Conservation (phyloP, 2,888 invertebrate species). For the Lasioglossum zephyrum region DNA sequence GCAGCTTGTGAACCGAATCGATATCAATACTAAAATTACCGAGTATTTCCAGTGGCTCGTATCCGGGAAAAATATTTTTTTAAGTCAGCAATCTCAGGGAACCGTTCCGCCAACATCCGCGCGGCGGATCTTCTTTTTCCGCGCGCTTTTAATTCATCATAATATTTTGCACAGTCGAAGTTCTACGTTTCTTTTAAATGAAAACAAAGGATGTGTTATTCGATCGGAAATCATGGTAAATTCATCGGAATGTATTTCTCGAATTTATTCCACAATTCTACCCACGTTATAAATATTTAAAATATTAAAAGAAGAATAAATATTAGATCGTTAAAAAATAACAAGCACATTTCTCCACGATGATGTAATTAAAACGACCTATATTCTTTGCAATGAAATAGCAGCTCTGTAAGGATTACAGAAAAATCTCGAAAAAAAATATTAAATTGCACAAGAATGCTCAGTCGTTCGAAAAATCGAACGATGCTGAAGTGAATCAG, state of each 20-base stretch:
- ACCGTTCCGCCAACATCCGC: not conserved
- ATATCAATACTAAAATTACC: conserved; percentile 17
- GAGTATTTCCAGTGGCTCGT: not conserved
- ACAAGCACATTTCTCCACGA: not conserved
- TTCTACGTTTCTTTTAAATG: not conserved
- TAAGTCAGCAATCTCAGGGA: not conserved
- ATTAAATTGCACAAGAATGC: not conserved
- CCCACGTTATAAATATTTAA: not conserved
- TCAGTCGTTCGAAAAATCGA: not conserved
- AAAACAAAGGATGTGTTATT: not conserved
- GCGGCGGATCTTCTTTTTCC: not conserved
- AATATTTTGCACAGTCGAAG: not conserved
- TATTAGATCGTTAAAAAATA: not conserved
- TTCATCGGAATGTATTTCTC: not conserved
- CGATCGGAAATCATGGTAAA: not conserved
- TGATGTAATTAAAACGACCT: not conserved
- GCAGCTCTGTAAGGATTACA: too few species aligned
- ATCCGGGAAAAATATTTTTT: not conserved
- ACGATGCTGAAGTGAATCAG: not conserved
- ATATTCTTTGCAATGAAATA: not conserved
- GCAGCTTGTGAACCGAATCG: not conserved
- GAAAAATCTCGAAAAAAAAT: not conserved
- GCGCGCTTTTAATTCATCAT: not conserved
- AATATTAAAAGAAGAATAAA: too few species aligned
- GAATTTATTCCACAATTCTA: not conserved